Evolutionary conservation across 2,888 invertebrate species (phyloP), one percentile per base, ranked within the genome.

Genomic region (Caenorhabditis afra): DNA sequence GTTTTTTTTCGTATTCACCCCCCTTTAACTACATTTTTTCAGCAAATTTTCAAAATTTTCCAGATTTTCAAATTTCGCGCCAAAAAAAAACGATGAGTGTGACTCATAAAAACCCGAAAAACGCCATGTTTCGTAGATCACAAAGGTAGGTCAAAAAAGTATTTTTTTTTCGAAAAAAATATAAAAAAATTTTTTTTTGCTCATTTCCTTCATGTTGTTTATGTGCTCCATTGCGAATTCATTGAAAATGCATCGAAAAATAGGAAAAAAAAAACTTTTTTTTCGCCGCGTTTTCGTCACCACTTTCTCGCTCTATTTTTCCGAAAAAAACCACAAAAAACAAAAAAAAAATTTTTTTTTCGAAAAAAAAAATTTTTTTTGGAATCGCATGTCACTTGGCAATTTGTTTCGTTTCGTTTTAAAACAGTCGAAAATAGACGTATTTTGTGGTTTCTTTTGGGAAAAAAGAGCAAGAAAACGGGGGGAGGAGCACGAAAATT

Each of bases 361-460:
- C n/a, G n/a, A 49, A 49, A 49, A 49, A 49, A 29, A 50, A 8
- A 4, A 22, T 50, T 50, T 50, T 50, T 22, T 49, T 16, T n/a
- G n/a, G n/a, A n/a, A 29, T 68, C 58, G 68, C 68, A 68, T 68
- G 68, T 52, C 68, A 68, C 20, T 68, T 37, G 11, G 37, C 57
- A 57, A 68, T 68, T 67, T 67, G 67, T 29, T 50, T 35, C 18
- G 3, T 44, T 50, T 37, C 7, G n/a, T n/a, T n/a, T n/a, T n/a
- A n/a, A n/a, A n/a, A n/a, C n/a, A n/a, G n/a, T n/a, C n/a, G n/a
- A n/a, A n/a, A n/a, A n/a, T n/a, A n/a, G n/a, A n/a, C n/a, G n/a
- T n/a, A n/a, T n/a, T n/a, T n/a, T n/a, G n/a, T n/a, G n/a, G n/a
- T 29, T 29, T 7, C 7, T 29, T 29, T 29, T 29, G 4, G 29